Conservation (phyloP, 1,140 invertebrate genomes). For the Pygmarrhopalites habei region DNA sequence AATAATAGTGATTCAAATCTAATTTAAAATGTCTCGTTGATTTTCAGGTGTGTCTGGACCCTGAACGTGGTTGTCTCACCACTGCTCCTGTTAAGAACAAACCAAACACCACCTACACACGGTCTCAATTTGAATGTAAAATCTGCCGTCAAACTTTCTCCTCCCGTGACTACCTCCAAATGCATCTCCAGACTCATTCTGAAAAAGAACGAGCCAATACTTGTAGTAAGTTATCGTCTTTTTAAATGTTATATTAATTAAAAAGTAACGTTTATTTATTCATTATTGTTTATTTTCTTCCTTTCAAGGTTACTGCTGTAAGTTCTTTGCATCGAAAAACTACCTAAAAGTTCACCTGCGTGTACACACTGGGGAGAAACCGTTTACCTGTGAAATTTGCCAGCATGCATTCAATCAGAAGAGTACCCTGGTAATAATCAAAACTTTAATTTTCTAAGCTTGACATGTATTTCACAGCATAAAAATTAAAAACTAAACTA, state of each 20-base stretch:
- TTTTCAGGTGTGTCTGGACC: neutral
- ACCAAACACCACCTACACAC: neutral
- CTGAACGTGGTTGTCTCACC: constrained; percentile 7
- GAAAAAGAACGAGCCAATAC: constrained; percentile 9
- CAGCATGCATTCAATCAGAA: constrained; percentile 24
- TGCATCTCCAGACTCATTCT: constrained; percentile 9
- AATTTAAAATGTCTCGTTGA: too few species aligned
- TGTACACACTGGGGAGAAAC: constrained; percentile 28
- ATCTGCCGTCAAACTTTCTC: constrained; percentile 9
- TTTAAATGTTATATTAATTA: too few species aligned
- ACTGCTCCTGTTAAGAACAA: neutral
- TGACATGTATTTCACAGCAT: too few species aligned
- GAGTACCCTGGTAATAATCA: constrained; percentile 23
- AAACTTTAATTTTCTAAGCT: too few species aligned
- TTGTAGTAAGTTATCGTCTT: too few species aligned
- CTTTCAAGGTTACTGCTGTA: constrained; percentile 8
- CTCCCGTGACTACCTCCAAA: constrained; percentile 5
- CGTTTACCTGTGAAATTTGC: constrained; percentile 27
- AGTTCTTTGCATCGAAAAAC: constrained; percentile 10
- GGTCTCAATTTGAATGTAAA: constrained; percentile 6
- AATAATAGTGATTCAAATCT: too few species aligned
- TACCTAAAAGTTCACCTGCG: constrained; percentile 21
- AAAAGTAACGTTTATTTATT: too few species aligned
- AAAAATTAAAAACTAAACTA: too few species aligned
- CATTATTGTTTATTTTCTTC: too few species aligned